phyloP scores from a whole-genome alignment of 2,113 vertebrate genomes.

The Callospermophilus lateralis region DNA sequence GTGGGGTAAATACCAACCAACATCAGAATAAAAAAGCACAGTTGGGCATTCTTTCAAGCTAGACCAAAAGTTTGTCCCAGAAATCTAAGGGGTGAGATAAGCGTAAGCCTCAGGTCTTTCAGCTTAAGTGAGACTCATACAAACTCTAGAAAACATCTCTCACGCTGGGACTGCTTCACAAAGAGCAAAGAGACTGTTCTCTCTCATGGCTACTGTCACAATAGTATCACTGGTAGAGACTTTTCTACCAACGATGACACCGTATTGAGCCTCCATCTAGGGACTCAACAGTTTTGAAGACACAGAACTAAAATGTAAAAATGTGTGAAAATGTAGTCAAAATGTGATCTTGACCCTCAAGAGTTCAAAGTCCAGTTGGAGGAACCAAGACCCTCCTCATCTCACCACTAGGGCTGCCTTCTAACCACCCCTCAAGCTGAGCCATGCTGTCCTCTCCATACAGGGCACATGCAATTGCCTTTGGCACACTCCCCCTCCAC shows the following conservation, averaged over 20 bases:
- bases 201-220: background rate
- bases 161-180: background rate
- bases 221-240: background rate
- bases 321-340: background rate
- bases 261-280: background rate
- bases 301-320: too few relatives aligned
- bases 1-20: background rate
- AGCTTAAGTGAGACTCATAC: background rate
- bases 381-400: background rate
- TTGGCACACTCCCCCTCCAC: background rate
- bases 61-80: constrained; percentile 18
- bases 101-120: background rate
- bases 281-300: background rate
- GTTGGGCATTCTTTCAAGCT: background rate
- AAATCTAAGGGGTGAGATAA: background rate
- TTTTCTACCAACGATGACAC: background rate
- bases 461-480: background rate
- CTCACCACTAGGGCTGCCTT: background rate
- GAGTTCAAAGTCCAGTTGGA: background rate
- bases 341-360: background rate
- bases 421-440: background rate
- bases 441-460: background rate
- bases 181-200: background rate
- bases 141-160: background rate
- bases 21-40: background rate